Base-by-base conservation (phyloP, 2,888 invertebrate genomes). In the Carcina quercana region DNA sequence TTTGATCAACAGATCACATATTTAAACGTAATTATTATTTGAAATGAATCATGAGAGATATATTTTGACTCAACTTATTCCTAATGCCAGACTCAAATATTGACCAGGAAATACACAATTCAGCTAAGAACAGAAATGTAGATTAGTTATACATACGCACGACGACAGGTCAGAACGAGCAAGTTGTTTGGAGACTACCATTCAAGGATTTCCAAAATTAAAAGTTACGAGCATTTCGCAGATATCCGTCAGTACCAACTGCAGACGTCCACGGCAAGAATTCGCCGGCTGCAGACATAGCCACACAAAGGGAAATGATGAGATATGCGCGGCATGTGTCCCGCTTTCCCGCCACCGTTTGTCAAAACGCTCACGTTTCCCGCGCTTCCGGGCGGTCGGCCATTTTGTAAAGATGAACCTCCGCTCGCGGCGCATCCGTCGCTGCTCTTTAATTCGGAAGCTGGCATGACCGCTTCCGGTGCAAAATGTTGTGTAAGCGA, bases 301-400 rank as follows among this genome's bases (percentile, higher is more conserved):
- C 11, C 25, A 28, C 32, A 53, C 32, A 53, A 57, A 59, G 58
- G 57, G 54, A 40, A 45, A 45, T 42, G 47, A 63, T 64, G 60
- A 56, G 59, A 53, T 60, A 66, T 71, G 59, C 61, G 55, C 59
- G 64, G 60, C 68, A 61, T 68, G 70, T 66, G 65, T 63, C 55
- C 52, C 59, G 59, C 57, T 74, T 73, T 69, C 68, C 70, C 63
- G 54, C 51, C 66, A 69, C 51, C 66, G 70, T 74, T 79, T 79
- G 76, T 80, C 79, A 83, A 75, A 79, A 73, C 75, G 70, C 63
- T 76, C 83, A 82, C 83, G 83, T 80, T 74, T 69, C 69, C 62
- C 63, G 60, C 60, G 53, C 58, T 71, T 79, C 80, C 79, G 73
- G 63, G 43, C 55, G 59, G 56, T n/a, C 71, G 64, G 80, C 82